Evolutionary conservation across 2,797 vertebrate genomes (phyloP).

Genomic region (Microcaecilia unicolor): DNA sequence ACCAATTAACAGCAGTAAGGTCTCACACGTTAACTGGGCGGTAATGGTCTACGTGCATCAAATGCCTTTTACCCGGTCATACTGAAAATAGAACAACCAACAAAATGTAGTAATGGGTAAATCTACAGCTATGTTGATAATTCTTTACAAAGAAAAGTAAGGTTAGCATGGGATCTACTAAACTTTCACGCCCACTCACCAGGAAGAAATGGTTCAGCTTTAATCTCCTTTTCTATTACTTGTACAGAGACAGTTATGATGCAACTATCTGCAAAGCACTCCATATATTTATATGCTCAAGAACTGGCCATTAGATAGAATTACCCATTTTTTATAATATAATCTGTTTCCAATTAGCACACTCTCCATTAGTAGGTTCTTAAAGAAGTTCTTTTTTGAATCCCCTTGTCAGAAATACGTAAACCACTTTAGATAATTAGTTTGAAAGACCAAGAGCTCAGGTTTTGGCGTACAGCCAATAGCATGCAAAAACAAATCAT

Average conservation of each 20-base stretch:
- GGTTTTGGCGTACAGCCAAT: slow-evolving; percentile 19
- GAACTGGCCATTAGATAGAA: slow-evolving; percentile 21
- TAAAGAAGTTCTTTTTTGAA: slow-evolving; percentile 19
- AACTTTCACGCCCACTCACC: too few species aligned
- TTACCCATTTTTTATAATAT: slow-evolving; percentile 32
- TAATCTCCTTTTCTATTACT: background rate
- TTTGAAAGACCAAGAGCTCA: slow-evolving; percentile 13
- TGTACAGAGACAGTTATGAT: background rate
- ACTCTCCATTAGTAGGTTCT: slow-evolving; percentile 23
- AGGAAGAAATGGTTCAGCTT: background rate
- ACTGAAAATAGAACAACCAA: too few species aligned
- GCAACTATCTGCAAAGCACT: slow-evolving; percentile 8
- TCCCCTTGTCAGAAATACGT: slow-evolving; percentile 11
- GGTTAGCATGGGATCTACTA: background rate
- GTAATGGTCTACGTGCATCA: too few species aligned
- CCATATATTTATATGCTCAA: slow-evolving; percentile 11
- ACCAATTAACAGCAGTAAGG: too few species aligned
- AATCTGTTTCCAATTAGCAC: slow-evolving; percentile 35
- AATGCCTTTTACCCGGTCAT: too few species aligned
- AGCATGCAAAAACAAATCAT: background rate
- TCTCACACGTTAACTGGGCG: too few species aligned
- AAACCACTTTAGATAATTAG: slow-evolving; percentile 29
- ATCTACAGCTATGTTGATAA: background rate
- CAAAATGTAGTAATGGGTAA: background rate
- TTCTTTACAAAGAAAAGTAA: background rate